Evolutionary conservation across 2,797 vertebrate species (phyloP), one percentile per base, ranked within the genome.

Genomic region (Todus mexicanus): DNA sequence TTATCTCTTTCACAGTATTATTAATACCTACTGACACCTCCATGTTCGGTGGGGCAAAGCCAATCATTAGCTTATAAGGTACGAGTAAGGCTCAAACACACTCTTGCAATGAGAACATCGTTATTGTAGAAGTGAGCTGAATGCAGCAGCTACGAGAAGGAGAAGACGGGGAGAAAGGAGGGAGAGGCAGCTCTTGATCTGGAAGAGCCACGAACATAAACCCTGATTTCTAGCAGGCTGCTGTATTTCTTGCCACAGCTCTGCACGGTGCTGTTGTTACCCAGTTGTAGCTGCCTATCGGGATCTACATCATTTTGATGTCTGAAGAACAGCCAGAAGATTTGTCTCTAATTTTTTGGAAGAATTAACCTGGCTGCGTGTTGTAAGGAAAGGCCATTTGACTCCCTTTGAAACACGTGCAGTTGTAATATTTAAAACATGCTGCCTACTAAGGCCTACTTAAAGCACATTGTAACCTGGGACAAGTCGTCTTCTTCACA

Each of bases 1-100:
- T 96, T 95, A 95, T 97, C 92, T 92, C 95, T 96, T 96, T 97
- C 89, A 86, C 68, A 69, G 89, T 88, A 88, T 95, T 96, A 97
- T 97, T 97, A 96, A 96, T 94, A 94, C 92, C 70, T 84, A 91
- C 93, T 96, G 95, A 96, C 96, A 96, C 59, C 56, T 72, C 89
- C 57, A 70, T 78, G 73, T 83, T 96, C 40, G 0, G 64, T 2
- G 3, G 61, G 43, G 64, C 73, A 95, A 94, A 96, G 89, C 90
- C 92, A 92, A 92, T 94, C 90, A 93, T 92, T 92, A 96, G 89
- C 43, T 81, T 82, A 38, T 75, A 93, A 93, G 94, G 76, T 91
- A 26, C 47, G 85, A 76, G 93, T 84, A 94, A 90, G 70, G 47
- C 93, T 95, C 57, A 79, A 92, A 89, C 50, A 94, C 60, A 72